phyloP scores from a whole-genome alignment of 1,140 invertebrate species.

The Hyphantria cunea region DNA sequence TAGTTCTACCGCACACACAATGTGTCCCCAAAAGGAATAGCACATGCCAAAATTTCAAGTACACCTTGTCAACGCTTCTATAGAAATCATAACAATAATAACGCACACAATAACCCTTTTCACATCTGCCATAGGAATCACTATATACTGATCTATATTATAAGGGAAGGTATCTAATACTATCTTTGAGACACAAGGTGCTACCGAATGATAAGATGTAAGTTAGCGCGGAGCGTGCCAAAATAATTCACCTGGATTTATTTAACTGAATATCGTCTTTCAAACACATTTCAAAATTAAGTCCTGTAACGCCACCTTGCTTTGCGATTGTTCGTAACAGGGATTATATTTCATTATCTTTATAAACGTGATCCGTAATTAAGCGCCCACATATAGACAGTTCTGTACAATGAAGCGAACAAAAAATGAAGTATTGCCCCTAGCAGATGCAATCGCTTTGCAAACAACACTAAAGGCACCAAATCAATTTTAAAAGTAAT shows the following conservation, averaged over 20 bases:
- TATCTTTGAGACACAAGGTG: conserved; percentile 47
- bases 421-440: conserved; percentile 54
- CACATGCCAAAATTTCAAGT: conserved; percentile 51
- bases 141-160: conserved; percentile 35
- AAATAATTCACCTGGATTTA: conserved; percentile 52
- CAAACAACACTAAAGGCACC: conserved; percentile 62
- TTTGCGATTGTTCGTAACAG: conserved; percentile 65
- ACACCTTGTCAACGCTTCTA: conserved; percentile 54
- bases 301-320: conserved; percentile 64
- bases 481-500: conserved; percentile 76
- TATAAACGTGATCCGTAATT: conserved; percentile 73
- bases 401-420: conserved; percentile 49
- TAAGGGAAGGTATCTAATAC: conserved; percentile 37
- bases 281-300: conserved; percentile 50
- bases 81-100: conserved; percentile 62
- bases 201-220: conserved; percentile 40
- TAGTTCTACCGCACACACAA: conserved; percentile 21
- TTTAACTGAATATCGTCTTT: conserved; percentile 48
- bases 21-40: conserved; percentile 37
- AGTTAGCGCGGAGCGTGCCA: conserved; percentile 68
- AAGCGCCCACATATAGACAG: conserved; percentile 72
- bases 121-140: conserved; percentile 57
- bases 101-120: conserved; percentile 61
- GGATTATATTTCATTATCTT: conserved; percentile 80
- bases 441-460: conserved; percentile 71